Evolutionary conservation across 2,113 vertebrate species (phyloP).

Genomic region (Muntiacus reevesi): DNA sequence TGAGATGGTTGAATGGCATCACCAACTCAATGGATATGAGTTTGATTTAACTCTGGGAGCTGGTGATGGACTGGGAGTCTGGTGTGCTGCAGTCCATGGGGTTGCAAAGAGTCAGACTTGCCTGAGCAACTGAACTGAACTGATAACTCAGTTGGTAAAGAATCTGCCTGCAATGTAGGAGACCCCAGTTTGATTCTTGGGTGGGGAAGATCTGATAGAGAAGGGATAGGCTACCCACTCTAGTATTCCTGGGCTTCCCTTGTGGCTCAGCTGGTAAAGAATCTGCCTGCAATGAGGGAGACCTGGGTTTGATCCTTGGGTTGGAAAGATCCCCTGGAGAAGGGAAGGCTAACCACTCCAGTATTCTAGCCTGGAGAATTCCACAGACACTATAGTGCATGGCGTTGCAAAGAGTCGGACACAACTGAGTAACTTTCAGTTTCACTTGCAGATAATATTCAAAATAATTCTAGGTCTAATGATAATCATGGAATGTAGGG

Average conservation of each 20-base stretch:
- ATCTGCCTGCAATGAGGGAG: rapidly evolving
- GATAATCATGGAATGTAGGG: background rate
- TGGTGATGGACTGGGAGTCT: background rate
- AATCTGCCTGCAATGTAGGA: background rate
- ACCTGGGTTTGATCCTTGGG: background rate
- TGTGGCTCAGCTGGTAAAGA: background rate
- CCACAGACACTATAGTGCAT: background rate
- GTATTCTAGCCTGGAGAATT: background rate
- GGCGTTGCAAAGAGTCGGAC: background rate
- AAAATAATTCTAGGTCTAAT: background rate
- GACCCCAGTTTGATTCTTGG: background rate
- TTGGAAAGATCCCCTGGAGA: background rate
- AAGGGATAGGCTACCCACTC: background rate
- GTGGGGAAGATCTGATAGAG: background rate
- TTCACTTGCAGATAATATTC: background rate
- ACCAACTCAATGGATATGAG: background rate
- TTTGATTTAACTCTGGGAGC: background rate
- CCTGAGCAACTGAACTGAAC: background rate
- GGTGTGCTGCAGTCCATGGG: background rate
- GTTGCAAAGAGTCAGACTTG: background rate
- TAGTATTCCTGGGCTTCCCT: background rate
- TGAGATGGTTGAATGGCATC: background rate
- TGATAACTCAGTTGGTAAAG: background rate
- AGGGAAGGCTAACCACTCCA: background rate
- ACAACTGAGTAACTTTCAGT: background rate